Conservation (phyloP, 2,888 invertebrate species). For the Empis stercorea region DNA sequence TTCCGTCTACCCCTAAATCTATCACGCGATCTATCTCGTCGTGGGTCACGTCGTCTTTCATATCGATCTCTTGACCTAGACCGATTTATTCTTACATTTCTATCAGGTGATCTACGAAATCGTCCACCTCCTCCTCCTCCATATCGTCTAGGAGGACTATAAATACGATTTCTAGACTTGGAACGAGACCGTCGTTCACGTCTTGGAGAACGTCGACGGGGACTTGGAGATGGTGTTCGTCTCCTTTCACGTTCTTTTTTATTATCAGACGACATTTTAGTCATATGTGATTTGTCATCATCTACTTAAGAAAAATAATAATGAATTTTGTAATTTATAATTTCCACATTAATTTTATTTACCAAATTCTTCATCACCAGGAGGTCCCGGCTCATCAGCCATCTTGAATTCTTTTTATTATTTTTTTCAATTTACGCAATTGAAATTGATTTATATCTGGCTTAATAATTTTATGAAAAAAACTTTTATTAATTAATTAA, state of each 20-base stretch:
- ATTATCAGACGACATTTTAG: too few relatives aligned
- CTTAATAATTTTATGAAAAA: too few relatives aligned
- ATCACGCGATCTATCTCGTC: background rate
- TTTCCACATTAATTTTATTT: constrained; percentile 5
- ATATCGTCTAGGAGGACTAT: constrained; percentile 26
- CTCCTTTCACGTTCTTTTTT: constrained; percentile 10
- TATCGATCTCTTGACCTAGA: background rate
- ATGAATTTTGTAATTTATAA: too few relatives aligned
- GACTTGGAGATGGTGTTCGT: constrained; percentile 16
- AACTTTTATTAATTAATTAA: too few relatives aligned
- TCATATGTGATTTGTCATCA: too few relatives aligned
- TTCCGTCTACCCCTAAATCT: constrained; percentile 15
- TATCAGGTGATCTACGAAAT: constrained; percentile 13
- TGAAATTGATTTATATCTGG: too few relatives aligned
- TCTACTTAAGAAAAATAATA: too few relatives aligned
- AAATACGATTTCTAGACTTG: constrained; percentile 13
- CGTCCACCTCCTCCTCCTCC: constrained; percentile 9
- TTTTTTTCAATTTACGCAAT: too few relatives aligned
- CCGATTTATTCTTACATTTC: constrained; percentile 17
- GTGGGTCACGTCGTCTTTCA: background rate
- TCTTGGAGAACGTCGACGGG: constrained; percentile 4
- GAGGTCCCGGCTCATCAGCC: constrained; percentile 21
- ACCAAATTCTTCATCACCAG: constrained; percentile 24
- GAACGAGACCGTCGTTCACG: constrained; percentile 17
- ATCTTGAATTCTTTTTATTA: too few relatives aligned